phyloP scores from a whole-genome alignment of 2,113 vertebrate species.

The Orycteropus afer region DNA sequence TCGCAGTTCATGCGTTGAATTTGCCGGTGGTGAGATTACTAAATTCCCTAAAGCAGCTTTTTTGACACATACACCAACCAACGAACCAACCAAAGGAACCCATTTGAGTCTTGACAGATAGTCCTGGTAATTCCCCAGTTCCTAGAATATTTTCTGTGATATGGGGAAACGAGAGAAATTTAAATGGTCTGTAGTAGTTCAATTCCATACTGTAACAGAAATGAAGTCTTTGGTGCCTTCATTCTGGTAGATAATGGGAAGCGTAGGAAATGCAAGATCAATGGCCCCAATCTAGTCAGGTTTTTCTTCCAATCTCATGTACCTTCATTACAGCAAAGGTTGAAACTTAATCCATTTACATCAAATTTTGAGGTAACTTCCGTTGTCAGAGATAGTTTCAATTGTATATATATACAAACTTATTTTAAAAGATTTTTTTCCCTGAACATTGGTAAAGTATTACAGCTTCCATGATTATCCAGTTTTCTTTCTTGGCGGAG shows the following conservation, averaged over 20 bases:
- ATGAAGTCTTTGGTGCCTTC: background rate
- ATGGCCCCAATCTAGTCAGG: background rate
- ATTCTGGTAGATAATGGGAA: background rate
- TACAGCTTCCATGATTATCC: background rate
- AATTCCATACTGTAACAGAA: background rate
- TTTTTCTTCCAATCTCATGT: background rate
- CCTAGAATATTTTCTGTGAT: background rate
- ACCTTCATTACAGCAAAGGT: background rate
- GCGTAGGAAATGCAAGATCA: background rate
- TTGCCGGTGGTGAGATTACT: background rate
- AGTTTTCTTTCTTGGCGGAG: background rate
- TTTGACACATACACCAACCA: background rate
- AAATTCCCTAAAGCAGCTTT: background rate
- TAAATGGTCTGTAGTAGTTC: background rate
- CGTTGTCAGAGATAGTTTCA: background rate
- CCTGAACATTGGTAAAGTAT: background rate
- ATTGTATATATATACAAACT: too few relatives aligned
- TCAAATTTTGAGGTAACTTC: background rate
- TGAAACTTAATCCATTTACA: background rate
- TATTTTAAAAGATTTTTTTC: too few relatives aligned
- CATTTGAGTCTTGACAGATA: background rate
- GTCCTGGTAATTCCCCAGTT: background rate
- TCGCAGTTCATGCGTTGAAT: background rate
- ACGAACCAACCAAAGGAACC: background rate
- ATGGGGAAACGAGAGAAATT: background rate